Base-by-base conservation (phyloP, 2,888 invertebrate species). In the Heliconius ismenius region DNA sequence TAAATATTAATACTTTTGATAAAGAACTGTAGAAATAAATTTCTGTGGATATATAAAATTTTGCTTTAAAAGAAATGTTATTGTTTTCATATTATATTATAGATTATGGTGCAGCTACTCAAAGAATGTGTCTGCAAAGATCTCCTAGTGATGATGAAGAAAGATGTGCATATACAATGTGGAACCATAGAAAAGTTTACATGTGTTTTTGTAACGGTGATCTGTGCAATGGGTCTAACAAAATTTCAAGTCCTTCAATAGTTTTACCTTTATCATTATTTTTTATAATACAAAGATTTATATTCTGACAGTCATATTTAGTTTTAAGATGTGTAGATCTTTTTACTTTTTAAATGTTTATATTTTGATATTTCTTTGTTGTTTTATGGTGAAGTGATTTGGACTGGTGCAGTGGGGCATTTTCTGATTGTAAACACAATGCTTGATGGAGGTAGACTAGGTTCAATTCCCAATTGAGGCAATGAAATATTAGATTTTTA, bases 171-270 rank as follows among this genome's bases (percentile, higher is more conserved):
- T 97, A 97, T 84, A 98, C 98, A 0, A 95, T 96, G 85, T 97
- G 97, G 95, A 97, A 97, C 85, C 96, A 96, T 84, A 96, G 96
- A 85, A 97, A 96, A 86, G 98, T 98, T 0, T 96, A 96, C 86
- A 97, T 98, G 97, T 98, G 98, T 86, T 97, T 98, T 87, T 98
- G 98, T 85, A 96, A 95, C 83, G 98, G 98, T 9, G 98, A 98
- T 89, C 94, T 98, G 58, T 98, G 98, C 89, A 98, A 98, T 81
- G 85, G 90, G n/a, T 87, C 88, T 1, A 79, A 79, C 68, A 85
- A 78, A 80, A 79, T 83, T 58, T 74, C 86, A n/a, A 78, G 80
- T 62, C 81, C 83, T 62, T 82, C 87, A 7, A 76, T 85, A 32
- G 81, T 89, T 73, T 69, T 89, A 76, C 65, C 84, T 73, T 80